Percentiles rank a stretch among this genome's conserved stretches.
Evolutionary conservation across 2,797 vertebrate genomes (phyloP).

Genomic region (Anguilla anguilla): DNA sequence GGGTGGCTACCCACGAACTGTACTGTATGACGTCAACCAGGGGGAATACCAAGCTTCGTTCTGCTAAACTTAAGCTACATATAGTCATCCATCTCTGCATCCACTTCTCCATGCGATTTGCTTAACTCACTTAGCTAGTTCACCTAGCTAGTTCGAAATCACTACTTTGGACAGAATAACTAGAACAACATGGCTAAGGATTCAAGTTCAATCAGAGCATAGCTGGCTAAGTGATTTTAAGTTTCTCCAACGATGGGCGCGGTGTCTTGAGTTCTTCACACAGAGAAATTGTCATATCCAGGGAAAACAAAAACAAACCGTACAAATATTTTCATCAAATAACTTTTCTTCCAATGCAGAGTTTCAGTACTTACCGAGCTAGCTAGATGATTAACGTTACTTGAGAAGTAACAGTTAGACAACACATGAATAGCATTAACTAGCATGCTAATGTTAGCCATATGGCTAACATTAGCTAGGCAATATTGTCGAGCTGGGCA

Average conservation of each 20-base stretch:
- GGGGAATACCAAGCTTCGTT: neutral
- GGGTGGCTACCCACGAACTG: neutral
- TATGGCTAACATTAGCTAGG: neutral
- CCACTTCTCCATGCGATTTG: neutral
- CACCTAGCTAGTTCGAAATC: neutral
- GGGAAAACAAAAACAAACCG: neutral
- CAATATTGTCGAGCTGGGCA: neutral
- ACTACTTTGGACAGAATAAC: neutral
- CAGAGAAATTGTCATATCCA: neutral
- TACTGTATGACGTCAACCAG: neutral
- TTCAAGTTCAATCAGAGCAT: neutral
- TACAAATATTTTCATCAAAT: neutral
- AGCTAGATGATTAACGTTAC: neutral
- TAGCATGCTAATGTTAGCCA: neutral
- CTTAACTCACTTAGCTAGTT: neutral
- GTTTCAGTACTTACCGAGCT: neutral
- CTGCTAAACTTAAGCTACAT: neutral
- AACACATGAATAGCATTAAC: neutral
- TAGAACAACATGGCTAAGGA: neutral
- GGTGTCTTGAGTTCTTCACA: neutral
- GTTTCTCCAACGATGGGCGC: constrained; percentile 6
- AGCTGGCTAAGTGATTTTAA: neutral
- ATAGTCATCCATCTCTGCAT: neutral
- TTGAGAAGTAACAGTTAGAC: neutral
- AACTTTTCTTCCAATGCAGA: neutral